Conservation (phyloP, 2,113 vertebrate genomes). For the Rhinoptilus africanus region DNA sequence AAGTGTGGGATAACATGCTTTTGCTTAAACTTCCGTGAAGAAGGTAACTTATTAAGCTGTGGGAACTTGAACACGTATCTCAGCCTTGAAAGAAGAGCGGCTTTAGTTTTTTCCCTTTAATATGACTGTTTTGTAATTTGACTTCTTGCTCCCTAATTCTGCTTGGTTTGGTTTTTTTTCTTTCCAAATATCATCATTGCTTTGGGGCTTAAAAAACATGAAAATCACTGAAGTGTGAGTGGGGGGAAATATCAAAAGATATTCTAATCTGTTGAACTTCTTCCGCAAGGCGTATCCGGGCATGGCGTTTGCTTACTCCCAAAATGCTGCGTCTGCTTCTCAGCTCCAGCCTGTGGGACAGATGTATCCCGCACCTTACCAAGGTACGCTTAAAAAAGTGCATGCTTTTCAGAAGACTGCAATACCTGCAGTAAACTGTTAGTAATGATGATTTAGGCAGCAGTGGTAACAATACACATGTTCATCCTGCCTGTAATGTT, state of each 20-base stretch:
- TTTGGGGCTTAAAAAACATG: not conserved
- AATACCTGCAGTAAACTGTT: not conserved
- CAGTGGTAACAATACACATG: not conserved
- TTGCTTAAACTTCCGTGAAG: not conserved
- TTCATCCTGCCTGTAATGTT: not conserved
- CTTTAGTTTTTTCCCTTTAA: not conserved
- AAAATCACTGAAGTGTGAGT: not conserved
- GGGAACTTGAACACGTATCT: not conserved
- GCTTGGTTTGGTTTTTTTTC: not conserved
- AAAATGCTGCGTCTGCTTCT: conserved; percentile 71
- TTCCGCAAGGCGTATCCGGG: conserved; percentile 77
- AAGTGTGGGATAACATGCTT: fast-evolving
- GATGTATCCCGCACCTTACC: conserved; percentile 84
- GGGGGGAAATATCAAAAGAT: not conserved
- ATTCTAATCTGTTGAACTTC: not conserved
- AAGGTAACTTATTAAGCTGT: not conserved
- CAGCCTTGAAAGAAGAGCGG: not conserved
- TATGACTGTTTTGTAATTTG: not conserved
- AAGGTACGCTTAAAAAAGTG: conserved; percentile 75
- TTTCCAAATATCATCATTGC: not conserved
- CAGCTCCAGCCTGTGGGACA: conserved; percentile 85
- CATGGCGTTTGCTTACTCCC: conserved; percentile 74
- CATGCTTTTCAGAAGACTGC: not conserved
- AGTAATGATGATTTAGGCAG: not conserved
- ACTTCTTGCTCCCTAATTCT: not conserved